Evolutionary conservation across 2,797 vertebrate species (phyloP), one percentile per base, ranked within the genome.

Genomic region (Betta splendens): DNA sequence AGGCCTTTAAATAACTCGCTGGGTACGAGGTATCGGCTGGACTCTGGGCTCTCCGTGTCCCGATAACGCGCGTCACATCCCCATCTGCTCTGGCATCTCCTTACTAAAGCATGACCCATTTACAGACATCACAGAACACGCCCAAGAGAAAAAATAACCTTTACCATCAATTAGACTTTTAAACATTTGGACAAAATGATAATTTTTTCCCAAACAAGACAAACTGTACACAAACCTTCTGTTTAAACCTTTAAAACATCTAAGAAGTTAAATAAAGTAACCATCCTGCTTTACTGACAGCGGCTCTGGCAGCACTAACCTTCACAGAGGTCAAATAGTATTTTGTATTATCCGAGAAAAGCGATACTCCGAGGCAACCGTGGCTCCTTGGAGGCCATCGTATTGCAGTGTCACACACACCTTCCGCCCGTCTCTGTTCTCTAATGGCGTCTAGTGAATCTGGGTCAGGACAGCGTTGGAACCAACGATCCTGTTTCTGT

Each of bases 1-100:
- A 62, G 7, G 53, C 75, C 87, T 86, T 84, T 84, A 89, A 87
- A 88, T 86, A 90, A 85, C 85, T 85, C 33, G 3, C 51, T 47
- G 64, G 49, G 64, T 62, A 13, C 26, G 18, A 62, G 47, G 60
- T 56, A 67, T 40, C 31, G 13, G 57, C 66, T 1, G 50, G 64
- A 69, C 68, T 69, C 50, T 32, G 52, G 62, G 29, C 46, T 53
- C 29, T 17, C 59, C 52, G 54, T 43, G 69, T 71, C 75, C 65
- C 46, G 9, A 54, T 45, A 64, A 77, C 68, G 75, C 67, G 66
- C 69, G 74, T 52, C 62, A 72, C 56, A 68, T 73, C 75, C 65
- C 63, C 66, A 67, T 76, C 69, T 75, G 75, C 59, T 72, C 57
- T 44, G 47, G 66, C 46, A 51, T 60, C 64, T 72, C 59, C 60